Evolutionary conservation across 2,113 vertebrate genomes (phyloP), one percentile per base, ranked within the genome.

Genomic region (Vicugna pacos): DNA sequence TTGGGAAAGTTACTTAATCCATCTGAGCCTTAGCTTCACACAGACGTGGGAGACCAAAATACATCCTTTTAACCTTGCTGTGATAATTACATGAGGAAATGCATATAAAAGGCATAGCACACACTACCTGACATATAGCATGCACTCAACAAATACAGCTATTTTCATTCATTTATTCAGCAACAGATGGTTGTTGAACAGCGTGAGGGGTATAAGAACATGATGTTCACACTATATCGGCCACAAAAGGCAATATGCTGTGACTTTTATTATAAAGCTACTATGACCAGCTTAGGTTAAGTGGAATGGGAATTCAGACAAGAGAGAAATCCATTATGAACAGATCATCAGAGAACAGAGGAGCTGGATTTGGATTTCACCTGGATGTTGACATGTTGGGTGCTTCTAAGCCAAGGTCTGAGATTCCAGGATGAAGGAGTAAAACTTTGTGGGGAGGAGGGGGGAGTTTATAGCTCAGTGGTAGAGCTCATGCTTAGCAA

Each of bases 81-180:
- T 86, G n/a, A 52, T 56, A n/a, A 87, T 76, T 80, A 88, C 30
- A 58, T 24, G 46, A 91, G 22, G 48, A 82, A 89, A 97, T 52
- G 46, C 19, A 6, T n/a, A 22, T 60, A 86, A 93, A 89, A 16
- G 42, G 6, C 48, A 72, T 28, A 58, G 26, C 24, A 62, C 24
- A 62, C 20, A 73, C 42, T 62, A 28, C 35, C 72, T 60, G 72
- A 35, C n/a, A 30, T 79, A 38, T 6, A 90, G 46, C 22, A 35
- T 16, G 5, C 30, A 82, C 22, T 73, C 62, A 48, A 84, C 42
- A 92, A 46, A 35, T 82, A 65, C n/a, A 82, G 48, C 58, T 80
- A 48, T 77, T 73, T 52, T 75, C 70, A 13, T 65, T 62, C 32
- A 38, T 73, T 46, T 75, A 73, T 52, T 97, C 6, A 65, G 72